These are phyloP conservation scores for Bubo blakistoni DNA, from an alignment of 2,113 vertebrate genomes.

Conservation along the genomic window DNA sequence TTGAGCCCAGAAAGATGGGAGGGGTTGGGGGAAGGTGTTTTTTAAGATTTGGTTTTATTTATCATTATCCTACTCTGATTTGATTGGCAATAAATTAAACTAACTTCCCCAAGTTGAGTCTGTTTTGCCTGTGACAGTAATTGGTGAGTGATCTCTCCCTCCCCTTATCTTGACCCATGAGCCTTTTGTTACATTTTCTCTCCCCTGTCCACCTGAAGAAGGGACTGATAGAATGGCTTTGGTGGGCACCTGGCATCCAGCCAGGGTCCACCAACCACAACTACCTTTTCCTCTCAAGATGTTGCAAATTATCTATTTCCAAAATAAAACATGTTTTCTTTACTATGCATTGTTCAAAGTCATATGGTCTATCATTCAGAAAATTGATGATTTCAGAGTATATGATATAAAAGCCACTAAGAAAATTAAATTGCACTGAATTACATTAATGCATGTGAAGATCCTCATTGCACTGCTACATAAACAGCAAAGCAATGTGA, in stretches of 20 bases:
- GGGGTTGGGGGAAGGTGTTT: fast-evolving
- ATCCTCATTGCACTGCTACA: not conserved
- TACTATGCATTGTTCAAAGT: not conserved
- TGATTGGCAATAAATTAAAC: not conserved
- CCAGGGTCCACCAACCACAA: not conserved
- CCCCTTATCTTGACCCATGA: not conserved
- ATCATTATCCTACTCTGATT: not conserved
- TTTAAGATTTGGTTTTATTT: not conserved
- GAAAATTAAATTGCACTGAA: conserved; percentile 1
- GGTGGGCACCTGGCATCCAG: not conserved
- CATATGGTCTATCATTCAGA: not conserved
- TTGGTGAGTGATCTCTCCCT: not conserved
- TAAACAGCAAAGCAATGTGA: not conserved
- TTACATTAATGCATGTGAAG: not conserved
- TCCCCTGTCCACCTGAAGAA: not conserved
- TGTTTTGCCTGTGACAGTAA: not conserved
- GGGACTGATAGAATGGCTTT: not conserved
- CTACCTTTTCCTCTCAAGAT: not conserved
- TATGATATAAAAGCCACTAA: not conserved
- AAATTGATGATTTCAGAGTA: not conserved
- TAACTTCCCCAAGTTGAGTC: not conserved
- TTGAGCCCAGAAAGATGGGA: not conserved
- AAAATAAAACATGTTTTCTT: not conserved
- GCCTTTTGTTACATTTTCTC: not conserved
- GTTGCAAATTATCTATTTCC: not conserved